phyloP scores from a whole-genome alignment of 2,113 vertebrate genomes.

The Ptyas mucosa region DNA sequence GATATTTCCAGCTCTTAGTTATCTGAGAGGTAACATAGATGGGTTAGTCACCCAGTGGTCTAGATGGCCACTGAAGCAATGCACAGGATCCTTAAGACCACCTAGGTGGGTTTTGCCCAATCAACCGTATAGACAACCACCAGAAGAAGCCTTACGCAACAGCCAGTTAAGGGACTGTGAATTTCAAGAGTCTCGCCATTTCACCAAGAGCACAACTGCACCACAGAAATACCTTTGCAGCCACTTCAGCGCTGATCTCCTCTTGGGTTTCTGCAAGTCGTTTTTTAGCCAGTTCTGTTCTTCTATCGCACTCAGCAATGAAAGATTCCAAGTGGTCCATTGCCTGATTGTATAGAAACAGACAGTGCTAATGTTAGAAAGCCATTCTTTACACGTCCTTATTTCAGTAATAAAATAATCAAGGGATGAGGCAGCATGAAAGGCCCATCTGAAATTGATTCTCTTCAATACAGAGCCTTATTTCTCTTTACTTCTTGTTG shows the following conservation, averaged over 20 bases:
- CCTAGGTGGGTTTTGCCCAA: not conserved
- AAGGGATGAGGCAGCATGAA: not conserved
- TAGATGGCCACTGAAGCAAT: not conserved
- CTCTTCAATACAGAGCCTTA: not conserved
- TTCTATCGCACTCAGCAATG: constrained; percentile 94
- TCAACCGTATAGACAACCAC: too few species aligned
- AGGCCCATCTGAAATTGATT: not conserved
- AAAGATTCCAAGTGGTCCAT: constrained; percentile 98
- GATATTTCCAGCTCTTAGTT: not conserved
- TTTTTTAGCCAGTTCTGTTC: constrained; percentile 96
- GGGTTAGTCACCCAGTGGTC: too few species aligned
- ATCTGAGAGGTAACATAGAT: not conserved
- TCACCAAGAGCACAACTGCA: not conserved
- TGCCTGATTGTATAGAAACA: constrained; percentile 71
- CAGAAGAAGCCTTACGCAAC: not conserved
- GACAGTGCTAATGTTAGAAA: not conserved
- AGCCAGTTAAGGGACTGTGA: not conserved
- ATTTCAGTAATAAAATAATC: not conserved
- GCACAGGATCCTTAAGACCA: too few species aligned
- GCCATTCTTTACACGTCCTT: not conserved
- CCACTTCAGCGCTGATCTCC: constrained; percentile 97
- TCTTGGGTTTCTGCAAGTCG: constrained; percentile 97
- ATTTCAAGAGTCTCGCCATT: not conserved
- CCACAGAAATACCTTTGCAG: constrained; percentile 82
- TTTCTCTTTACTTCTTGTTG: not conserved